phyloP scores from a whole-genome alignment of 2,888 invertebrate species.

The Eremobia ochroleuca region DNA sequence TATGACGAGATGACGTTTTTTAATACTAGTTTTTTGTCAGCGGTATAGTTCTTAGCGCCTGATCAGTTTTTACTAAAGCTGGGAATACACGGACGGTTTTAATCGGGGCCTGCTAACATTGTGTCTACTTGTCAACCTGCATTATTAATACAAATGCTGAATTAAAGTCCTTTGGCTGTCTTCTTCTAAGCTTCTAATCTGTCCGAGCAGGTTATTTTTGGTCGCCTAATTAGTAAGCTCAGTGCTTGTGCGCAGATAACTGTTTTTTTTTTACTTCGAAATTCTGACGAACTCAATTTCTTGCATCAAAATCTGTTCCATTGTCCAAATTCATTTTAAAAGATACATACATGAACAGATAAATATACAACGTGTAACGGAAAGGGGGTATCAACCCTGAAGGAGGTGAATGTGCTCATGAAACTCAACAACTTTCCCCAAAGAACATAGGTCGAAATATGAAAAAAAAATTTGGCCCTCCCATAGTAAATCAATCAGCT shows the following conservation, averaged over 20 bases:
- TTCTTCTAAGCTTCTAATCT: conserved; percentile 8
- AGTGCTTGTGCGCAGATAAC: conserved; percentile 13
- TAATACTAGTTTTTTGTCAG: conserved; percentile 12
- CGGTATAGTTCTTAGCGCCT: conserved; percentile 20
- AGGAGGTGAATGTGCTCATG: too few species aligned
- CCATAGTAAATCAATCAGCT: too few species aligned
- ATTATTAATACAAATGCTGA: conserved; percentile 42
- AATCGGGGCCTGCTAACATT: conserved; percentile 11
- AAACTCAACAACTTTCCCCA: too few species aligned
- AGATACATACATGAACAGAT: not conserved
- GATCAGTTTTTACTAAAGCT: conserved; percentile 38
- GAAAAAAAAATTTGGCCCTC: too few species aligned
- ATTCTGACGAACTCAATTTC: conserved; percentile 19
- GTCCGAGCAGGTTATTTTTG: conserved; percentile 40
- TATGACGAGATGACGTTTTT: conserved; percentile 32
- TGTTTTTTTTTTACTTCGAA: conserved; percentile 15
- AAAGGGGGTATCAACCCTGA: too few species aligned
- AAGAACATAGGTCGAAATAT: too few species aligned
- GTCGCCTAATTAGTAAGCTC: conserved; percentile 3
- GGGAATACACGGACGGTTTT: conserved; percentile 7
- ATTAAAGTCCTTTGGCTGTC: conserved; percentile 26
- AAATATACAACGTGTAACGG: too few species aligned
- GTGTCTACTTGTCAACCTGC: conserved; percentile 6
- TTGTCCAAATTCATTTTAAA: not conserved
- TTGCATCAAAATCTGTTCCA: not conserved